Evolutionary conservation across 2,888 invertebrate genomes (phyloP), one percentile per base, ranked within the genome.

Genomic region (Micropterix aruncella): DNA sequence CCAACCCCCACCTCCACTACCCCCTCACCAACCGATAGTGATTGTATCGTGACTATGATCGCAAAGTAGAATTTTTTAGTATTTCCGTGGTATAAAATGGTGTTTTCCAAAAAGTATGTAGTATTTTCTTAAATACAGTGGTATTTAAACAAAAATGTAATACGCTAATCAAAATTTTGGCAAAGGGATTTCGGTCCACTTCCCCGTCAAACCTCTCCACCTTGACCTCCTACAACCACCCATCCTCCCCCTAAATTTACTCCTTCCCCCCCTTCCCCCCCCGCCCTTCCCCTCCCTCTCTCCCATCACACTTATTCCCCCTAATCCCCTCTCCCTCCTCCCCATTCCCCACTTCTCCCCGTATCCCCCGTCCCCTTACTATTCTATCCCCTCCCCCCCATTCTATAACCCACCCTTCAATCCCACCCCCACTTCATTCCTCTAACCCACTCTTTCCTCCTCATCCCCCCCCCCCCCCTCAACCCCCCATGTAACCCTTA

Each of bases 301-400:
- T n/a, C 36, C 36, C n/a, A 9, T n/a, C 36, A 7, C 36, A 9
- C n/a, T n/a, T n/a, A 7, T 27, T 27, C 36, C 36, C 36, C 36
- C n/a, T n/a, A 7, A 7, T n/a, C 36, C n/a, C n/a, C 36, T n/a
- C 36, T 27, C n/a, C 7, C 36, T 27, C 36, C 36, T 9, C 36
- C 36, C n/a, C 36, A 27, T 27, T 27, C 36, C 36, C 36, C 36
- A 27, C 36, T 27, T n/a, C 36, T 27, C 36, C 36, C 36, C 36
- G n/a, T n/a, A 7, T 9, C 36, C 36, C n/a, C 36, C 36, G 7
- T 9, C n/a, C 36, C n/a, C 7, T 9, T n/a, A 9, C 36, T n/a
- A 9, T n/a, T n/a, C n/a, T 27, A 7, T 27, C 36, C 36, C n/a
- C n/a, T n/a, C 36, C n/a, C 36, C n/a, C n/a, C 36, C 7, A 7